phyloP scores from a whole-genome alignment of 1,140 invertebrate genomes.

The Drosophila truncata region DNA sequence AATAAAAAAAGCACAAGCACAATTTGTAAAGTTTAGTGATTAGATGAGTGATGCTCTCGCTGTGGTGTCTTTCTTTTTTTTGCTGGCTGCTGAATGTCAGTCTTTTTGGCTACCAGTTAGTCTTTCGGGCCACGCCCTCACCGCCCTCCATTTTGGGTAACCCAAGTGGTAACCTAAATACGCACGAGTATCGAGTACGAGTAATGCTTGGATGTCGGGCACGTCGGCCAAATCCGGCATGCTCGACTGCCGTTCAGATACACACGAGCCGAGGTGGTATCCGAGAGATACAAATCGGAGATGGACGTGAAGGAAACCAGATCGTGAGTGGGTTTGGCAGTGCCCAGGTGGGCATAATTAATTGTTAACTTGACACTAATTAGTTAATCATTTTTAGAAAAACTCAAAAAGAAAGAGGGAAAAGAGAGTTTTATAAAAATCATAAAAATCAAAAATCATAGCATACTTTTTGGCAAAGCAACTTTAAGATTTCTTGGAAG shows the following conservation, averaged over 20 bases:
- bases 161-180: slow-evolving; percentile 36
- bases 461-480: not conserved
- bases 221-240: slow-evolving; percentile 28
- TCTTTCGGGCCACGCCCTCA: slow-evolving; percentile 2
- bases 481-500: not conserved
- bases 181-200: not conserved
- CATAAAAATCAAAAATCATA: too few species aligned
- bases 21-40: slow-evolving; percentile 53
- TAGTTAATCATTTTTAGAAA: not conserved
- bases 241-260: slow-evolving; percentile 39
- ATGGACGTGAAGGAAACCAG: slow-evolving; percentile 19
- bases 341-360: not conserved
- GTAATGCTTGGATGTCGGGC: not conserved
- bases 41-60: slow-evolving; percentile 48
- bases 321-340: slow-evolving; percentile 6
- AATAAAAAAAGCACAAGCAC: not conserved
- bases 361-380: not conserved
- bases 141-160: not conserved
- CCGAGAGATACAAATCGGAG: slow-evolving; percentile 30
- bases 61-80: not conserved
- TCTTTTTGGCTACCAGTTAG: slow-evolving; percentile 25
- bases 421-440: not conserved
- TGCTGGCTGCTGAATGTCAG: slow-evolving; percentile 12
- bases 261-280: slow-evolving; percentile 11
- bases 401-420: not conserved